Percentiles rank a stretch among this genome's conserved stretches.
Conservation (phyloP, 2,888 invertebrate genomes). For the Camptogramma bilineatum region DNA sequence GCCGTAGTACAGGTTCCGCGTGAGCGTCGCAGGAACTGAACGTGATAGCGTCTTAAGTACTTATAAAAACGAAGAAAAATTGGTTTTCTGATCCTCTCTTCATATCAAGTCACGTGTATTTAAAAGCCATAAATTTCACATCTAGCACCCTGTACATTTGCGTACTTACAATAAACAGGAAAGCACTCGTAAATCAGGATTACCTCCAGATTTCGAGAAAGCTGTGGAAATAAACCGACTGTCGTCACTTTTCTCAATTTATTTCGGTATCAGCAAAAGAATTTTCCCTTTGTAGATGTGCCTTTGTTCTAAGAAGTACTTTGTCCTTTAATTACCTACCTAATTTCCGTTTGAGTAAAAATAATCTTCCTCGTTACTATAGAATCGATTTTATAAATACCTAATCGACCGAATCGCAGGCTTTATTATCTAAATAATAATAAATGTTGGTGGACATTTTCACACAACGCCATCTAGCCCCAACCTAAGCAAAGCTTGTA, state of each 20-base stretch:
- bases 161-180: conserved; percentile 33
- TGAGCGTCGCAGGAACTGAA: too few relatives aligned
- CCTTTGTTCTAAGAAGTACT: conserved; percentile 12
- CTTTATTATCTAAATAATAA: too few relatives aligned
- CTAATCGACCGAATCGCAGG: too few relatives aligned
- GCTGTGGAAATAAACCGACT: conserved; percentile 22
- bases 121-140: neutral
- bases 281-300: conserved; percentile 26
- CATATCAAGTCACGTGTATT: neutral
- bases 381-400: too few relatives aligned
- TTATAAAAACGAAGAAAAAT: too few relatives aligned
- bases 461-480: too few relatives aligned
- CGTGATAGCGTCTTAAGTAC: too few relatives aligned
- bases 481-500: too few relatives aligned
- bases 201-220: conserved; percentile 28
- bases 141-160: conserved; percentile 13
- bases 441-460: too few relatives aligned
- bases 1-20: too few relatives aligned
- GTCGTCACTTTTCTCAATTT: conserved; percentile 36
- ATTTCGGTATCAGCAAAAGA: conserved; percentile 23
- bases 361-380: neutral
- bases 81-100: too few relatives aligned
- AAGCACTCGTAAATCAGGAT: conserved; percentile 33
- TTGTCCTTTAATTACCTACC: conserved; percentile 8
- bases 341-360: neutral